phyloP scores from a whole-genome alignment of 2,888 invertebrate genomes.

The Augochlorella aurata region DNA sequence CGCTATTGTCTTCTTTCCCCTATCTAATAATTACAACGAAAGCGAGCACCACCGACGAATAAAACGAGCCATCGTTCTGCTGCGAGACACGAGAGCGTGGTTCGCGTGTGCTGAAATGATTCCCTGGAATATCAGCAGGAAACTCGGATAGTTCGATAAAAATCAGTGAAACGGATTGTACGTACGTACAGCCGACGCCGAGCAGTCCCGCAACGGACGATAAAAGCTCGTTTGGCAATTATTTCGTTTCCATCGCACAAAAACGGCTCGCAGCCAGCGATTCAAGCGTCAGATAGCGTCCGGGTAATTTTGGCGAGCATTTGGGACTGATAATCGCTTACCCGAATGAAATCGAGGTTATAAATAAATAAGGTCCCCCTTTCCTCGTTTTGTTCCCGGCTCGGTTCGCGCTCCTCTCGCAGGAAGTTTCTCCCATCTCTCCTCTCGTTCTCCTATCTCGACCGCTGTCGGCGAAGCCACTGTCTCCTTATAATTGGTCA shows the following conservation, averaged over 20 bases:
- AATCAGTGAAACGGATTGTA: slow-evolving; percentile 18
- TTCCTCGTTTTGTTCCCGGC: neutral
- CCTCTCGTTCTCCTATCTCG: neutral
- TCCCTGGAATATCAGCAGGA: neutral
- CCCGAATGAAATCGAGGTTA: slow-evolving; percentile 31
- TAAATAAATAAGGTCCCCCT: slow-evolving; percentile 34
- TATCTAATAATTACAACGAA: neutral
- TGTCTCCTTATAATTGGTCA: slow-evolving; percentile 41
- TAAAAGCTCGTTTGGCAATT: slow-evolving; percentile 33
- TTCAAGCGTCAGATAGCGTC: slow-evolving; percentile 30
- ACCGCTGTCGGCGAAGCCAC: neutral
- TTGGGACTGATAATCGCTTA: slow-evolving; percentile 44
- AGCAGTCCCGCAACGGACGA: neutral
- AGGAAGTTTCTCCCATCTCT: neutral
- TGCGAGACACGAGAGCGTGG: neutral
- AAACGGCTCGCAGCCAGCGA: slow-evolving; percentile 25
- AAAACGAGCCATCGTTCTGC: neutral
- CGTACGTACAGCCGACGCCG: neutral
- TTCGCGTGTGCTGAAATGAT: neutral
- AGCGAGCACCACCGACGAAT: neutral
- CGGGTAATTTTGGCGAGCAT: slow-evolving; percentile 35
- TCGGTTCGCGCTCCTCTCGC: neutral
- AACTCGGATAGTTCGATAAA: neutral
- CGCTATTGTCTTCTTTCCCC: too few species aligned
- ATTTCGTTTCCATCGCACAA: slow-evolving; percentile 26